Conservation (phyloP, 2,113 vertebrate genomes). For the Meriones unguiculatus region DNA sequence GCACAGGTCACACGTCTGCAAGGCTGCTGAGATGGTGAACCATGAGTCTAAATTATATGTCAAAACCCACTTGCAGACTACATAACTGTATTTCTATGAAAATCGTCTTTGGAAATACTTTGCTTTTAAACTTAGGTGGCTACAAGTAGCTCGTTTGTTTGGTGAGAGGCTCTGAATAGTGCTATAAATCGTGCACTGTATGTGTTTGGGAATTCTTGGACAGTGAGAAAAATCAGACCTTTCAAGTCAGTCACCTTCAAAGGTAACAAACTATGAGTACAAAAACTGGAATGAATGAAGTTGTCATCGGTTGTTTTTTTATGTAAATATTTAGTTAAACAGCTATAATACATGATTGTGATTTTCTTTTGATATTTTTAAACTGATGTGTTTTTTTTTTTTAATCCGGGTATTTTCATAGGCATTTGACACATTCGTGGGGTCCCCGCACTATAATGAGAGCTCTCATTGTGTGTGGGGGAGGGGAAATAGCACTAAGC, state of each 20-base stretch:
- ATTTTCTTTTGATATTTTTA: constrained; percentile 33
- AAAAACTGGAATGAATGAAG: background rate
- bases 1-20: background rate
- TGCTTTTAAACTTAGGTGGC: background rate
- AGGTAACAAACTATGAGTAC: background rate
- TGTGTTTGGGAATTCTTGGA: background rate
- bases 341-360: background rate
- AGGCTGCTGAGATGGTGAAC: background rate
- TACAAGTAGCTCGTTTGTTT: background rate
- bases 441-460: background rate
- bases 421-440: background rate
- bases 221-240: constrained; percentile 36
- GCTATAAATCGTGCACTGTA: background rate
- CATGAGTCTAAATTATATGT: background rate
- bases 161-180: background rate
- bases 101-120: background rate
- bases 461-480: background rate
- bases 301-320: background rate
- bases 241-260: background rate
- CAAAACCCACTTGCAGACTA: background rate
- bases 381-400: background rate
- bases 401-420: background rate
- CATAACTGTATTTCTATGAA: background rate
- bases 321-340: background rate
- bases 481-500: too few species aligned